A percentile compares a stretch with the other conserved stretches of the same genome.
Evolutionary conservation across 2,888 invertebrate species (phyloP).

Genomic region (Druceiella hillmani): DNA sequence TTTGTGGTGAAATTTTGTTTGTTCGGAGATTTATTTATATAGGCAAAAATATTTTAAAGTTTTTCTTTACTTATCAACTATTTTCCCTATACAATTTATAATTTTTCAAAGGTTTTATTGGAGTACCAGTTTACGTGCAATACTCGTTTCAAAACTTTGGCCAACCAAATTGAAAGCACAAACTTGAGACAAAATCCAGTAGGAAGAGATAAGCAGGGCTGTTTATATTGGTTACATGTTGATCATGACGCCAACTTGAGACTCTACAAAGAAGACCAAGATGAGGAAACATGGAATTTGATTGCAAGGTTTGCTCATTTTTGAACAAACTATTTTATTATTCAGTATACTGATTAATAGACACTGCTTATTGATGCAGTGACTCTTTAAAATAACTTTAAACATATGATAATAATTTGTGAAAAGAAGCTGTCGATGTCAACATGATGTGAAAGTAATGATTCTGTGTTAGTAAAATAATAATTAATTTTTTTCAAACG

Average conservation of each 20-base stretch:
- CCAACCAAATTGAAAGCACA: constrained; percentile 70
- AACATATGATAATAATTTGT: too few species aligned
- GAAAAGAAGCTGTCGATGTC: too few species aligned
- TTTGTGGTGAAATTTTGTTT: too few species aligned
- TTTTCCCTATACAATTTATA: constrained; percentile 13
- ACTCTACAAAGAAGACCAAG: constrained; percentile 91
- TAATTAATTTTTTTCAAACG: too few species aligned
- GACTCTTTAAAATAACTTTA: too few species aligned
- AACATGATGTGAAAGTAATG: too few species aligned
- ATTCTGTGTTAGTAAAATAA: too few species aligned
- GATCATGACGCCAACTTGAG: constrained; percentile 85
- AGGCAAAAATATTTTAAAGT: constrained; percentile 20
- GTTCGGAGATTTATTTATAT: constrained; percentile 18
- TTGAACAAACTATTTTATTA: too few species aligned
- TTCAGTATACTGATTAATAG: too few species aligned
- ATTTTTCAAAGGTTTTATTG: constrained; percentile 64
- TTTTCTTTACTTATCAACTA: constrained; percentile 20
- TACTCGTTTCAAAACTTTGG: constrained; percentile 84
- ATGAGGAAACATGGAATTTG: constrained; percentile 93
- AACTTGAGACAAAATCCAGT: constrained; percentile 84
- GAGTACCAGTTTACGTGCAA: constrained; percentile 96
- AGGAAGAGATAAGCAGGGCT: constrained; percentile 86
- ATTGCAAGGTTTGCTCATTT: constrained; percentile 81
- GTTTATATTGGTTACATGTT: constrained; percentile 90
- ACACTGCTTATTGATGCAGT: too few species aligned